Conservation (phyloP, 2,113 vertebrate species). For the Arothron firmamentum region DNA sequence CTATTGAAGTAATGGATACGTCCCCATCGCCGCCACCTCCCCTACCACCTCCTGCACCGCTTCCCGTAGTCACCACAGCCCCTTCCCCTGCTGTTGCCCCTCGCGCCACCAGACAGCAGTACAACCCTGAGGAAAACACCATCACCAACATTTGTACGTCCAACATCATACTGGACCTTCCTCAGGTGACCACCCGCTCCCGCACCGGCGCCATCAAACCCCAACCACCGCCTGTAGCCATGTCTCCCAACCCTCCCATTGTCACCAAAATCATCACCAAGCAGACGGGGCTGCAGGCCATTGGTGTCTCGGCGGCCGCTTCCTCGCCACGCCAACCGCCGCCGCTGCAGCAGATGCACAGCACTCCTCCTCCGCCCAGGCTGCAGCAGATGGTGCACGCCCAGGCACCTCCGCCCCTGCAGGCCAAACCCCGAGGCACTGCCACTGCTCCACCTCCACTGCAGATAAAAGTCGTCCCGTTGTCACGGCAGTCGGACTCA, state of each 20-base stretch:
- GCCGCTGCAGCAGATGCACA: slow-evolving; percentile 83
- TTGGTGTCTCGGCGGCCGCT: slow-evolving; percentile 69
- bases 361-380: slow-evolving; percentile 72
- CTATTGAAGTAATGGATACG: slow-evolving; percentile 71
- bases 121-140: slow-evolving; percentile 76
- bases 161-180: slow-evolving; percentile 79
- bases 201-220: slow-evolving; percentile 71
- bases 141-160: slow-evolving; percentile 82
- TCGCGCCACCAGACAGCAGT: slow-evolving; percentile 54
- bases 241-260: slow-evolving; percentile 51
- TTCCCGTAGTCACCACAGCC: not conserved
- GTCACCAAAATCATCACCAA: slow-evolving; percentile 88
- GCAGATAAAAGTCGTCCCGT: slow-evolving; percentile 70
- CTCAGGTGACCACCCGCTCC: slow-evolving; percentile 74
- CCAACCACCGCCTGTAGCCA: slow-evolving; percentile 47
- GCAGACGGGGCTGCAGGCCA: slow-evolving; percentile 74
- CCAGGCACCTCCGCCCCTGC: slow-evolving; percentile 71
- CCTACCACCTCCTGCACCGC: slow-evolving; percentile 32
- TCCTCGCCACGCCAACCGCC: slow-evolving; percentile 81
- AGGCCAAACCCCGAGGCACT: slow-evolving; percentile 70
- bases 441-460: slow-evolving; percentile 53
- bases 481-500: slow-evolving; percentile 71
- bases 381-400: slow-evolving; percentile 76
- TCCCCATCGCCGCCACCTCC: slow-evolving; percentile 59
- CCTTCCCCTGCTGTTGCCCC: not conserved